A percentile compares a stretch with the other conserved stretches of the same genome.
These are phyloP conservation scores for Labeo rohita DNA, from an alignment of 2,113 vertebrate genomes.

Conservation along the genomic window DNA sequence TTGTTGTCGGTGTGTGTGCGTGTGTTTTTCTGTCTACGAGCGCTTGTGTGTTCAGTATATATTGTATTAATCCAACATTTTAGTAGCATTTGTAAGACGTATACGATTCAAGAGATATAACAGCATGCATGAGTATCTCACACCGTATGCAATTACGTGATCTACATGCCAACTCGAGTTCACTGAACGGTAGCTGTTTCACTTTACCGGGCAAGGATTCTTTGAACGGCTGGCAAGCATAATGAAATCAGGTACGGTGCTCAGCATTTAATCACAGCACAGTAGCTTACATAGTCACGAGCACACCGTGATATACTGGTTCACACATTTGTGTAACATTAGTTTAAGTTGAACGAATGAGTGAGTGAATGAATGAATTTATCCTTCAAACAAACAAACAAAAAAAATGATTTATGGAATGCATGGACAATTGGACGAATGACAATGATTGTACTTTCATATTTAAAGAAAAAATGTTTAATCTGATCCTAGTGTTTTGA, in stretches of 20 bases:
- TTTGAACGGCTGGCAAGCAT: conserved; percentile 36
- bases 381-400: conserved; percentile 46
- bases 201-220: conserved; percentile 34
- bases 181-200: conserved; percentile 29
- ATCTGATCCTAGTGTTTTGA: conserved; percentile 31
- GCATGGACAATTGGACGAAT: conserved; percentile 42
- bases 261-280: conserved; percentile 56
- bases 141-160: conserved; percentile 49
- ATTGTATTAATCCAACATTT: conserved; percentile 42
- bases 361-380: conserved; percentile 50
- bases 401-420: conserved; percentile 50
- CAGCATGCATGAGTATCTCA: conserved; percentile 41
- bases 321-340: conserved; percentile 26
- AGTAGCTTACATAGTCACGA: conserved; percentile 33
- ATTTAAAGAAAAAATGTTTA: conserved; percentile 14
- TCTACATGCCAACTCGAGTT: conserved; percentile 46
- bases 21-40: conserved; percentile 28
- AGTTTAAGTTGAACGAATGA: conserved; percentile 56
- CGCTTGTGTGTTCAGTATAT: conserved; percentile 48
- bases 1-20: background rate
- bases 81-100: conserved; percentile 47
- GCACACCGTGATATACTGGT: conserved; percentile 27
- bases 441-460: conserved; percentile 49
- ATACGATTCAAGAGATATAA: conserved; percentile 35
- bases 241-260: conserved; percentile 40